A percentile compares a stretch with the other conserved stretches of the same genome.
Conservation (phyloP, 2,797 vertebrate genomes). For the Oophaga sylvatica region DNA sequence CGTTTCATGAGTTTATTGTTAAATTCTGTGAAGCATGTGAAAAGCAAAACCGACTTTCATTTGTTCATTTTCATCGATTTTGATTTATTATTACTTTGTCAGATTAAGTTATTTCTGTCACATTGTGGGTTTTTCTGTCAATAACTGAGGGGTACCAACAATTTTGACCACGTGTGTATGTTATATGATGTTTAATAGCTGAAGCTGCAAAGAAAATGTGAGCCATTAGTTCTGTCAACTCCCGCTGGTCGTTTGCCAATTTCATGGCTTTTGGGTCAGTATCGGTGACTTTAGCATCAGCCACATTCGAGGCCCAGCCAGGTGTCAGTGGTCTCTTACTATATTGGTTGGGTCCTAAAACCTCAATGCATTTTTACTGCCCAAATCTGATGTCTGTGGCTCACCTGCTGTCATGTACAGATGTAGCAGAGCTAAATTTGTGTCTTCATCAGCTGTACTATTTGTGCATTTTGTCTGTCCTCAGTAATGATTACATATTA, state of each 20-base stretch:
- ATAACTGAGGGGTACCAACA: no score
- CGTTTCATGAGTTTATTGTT: no score
- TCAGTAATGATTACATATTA: not conserved
- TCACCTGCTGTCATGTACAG: not conserved
- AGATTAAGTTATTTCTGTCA: no score
- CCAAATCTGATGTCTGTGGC: not conserved
- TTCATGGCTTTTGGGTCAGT: slow-evolving; percentile 19
- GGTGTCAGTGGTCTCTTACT: slow-evolving; percentile 11
- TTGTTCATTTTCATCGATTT: no score
- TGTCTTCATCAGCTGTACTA: not conserved
- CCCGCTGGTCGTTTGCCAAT: slow-evolving; percentile 5
- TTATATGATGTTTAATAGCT: not conserved
- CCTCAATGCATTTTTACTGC: not conserved
- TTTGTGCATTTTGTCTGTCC: not conserved
- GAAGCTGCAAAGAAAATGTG: slow-evolving; percentile 16
- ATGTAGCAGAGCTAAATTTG: not conserved
- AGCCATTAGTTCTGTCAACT: slow-evolving; percentile 22
- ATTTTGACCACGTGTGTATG: no score
- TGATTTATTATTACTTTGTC: no score
- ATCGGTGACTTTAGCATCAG: slow-evolving; percentile 35
- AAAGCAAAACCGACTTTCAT: no score
- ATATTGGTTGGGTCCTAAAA: slow-evolving; percentile 2
- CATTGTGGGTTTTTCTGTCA: no score
- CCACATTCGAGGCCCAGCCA: not conserved
- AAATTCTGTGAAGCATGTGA: no score